Evolutionary conservation across 2,113 vertebrate genomes (phyloP), one percentile per base, ranked within the genome.

Genomic region (mouse (Mus musculus)): DNA sequence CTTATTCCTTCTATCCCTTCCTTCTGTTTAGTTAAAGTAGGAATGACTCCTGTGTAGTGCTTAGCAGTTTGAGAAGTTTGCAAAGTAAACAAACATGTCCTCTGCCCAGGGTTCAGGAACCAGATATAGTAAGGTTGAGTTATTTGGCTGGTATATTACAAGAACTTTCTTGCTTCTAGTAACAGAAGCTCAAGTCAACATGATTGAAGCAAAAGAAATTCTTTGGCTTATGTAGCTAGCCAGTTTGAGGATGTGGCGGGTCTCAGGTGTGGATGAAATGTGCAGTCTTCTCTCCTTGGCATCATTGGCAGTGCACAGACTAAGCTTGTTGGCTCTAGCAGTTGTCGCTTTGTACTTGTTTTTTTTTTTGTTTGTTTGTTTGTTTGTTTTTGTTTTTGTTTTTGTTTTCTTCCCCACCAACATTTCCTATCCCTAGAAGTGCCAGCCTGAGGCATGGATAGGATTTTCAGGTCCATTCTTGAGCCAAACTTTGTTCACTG

Each of bases 11-110:
- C 75, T 90, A 19, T 91, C 75, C 61, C 75, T 90, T 72, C 82
- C 72, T 93, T 94, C 42, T 97, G 76, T 96, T 92, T 92, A 75
- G 86, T 94, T 97, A 93, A 96, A 93, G 87, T 89, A 94, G 36
- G 69, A 89, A 11, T 94, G 91, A 87, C 87, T 96, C 73, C 67
- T 96, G 36, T 93, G 87, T 94, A 81, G 76, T 89, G 73, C 81
- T 96, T 96, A 91, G 81, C 59, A 94, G 69, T 95, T 93, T 96
- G 94, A 69, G 63, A 49, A 77, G 91, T 95, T 72, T 96, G 14
- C 89, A 86, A 90, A 78, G 77, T 91, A 93, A 92, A 97, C 42
- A 95, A 84, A 95, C 39, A 52, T 84, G 19, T 9, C 36, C 4
- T 17, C 59, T n/a, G 19, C 39, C 36, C 39, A 22, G 39, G 92